These are phyloP conservation scores for Trichoplusia ni DNA, from an alignment of 1,140 invertebrate genomes.

Conservation along the genomic window DNA sequence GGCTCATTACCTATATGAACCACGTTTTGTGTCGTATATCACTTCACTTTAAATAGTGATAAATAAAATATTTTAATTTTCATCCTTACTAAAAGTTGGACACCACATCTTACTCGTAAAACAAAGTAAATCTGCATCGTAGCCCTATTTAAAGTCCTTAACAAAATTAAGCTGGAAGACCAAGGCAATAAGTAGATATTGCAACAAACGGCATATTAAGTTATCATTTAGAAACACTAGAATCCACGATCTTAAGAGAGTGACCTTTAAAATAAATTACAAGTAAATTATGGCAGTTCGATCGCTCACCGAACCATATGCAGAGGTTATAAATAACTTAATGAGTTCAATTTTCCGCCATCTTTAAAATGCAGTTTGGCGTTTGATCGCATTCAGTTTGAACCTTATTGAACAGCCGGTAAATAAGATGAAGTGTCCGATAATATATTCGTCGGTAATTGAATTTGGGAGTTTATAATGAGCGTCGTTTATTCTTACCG, in stretches of 20 bases:
- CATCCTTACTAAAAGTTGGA: too few species aligned
- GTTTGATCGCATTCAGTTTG: constrained; percentile 36
- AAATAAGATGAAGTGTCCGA: neutral
- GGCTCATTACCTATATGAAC: too few species aligned
- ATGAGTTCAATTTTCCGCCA: constrained; percentile 55
- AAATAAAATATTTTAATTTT: too few species aligned
- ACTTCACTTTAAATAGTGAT: too few species aligned
- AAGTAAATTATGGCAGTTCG: constrained; percentile 58
- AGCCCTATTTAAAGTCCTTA: too few species aligned
- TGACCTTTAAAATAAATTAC: constrained; percentile 59
- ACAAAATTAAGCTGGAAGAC: too few species aligned
- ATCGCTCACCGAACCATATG: constrained; percentile 49
- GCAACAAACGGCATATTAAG: neutral
- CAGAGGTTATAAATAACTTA: constrained; percentile 56
- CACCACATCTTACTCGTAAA: too few species aligned
- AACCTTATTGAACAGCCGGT: neutral
- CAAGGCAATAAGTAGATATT: too few species aligned
- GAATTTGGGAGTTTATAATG: neutral
- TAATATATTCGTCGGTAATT: neutral
- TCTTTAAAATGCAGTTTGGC: constrained; percentile 46
- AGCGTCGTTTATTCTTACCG: too few species aligned
- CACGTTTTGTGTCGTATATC: too few species aligned
- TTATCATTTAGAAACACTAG: constrained; percentile 12
- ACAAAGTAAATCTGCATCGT: too few species aligned
- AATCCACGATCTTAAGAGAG: constrained; percentile 16